Base-by-base conservation (phyloP, 1,140 invertebrate genomes). In the Proctacanthus coquilletti region DNA sequence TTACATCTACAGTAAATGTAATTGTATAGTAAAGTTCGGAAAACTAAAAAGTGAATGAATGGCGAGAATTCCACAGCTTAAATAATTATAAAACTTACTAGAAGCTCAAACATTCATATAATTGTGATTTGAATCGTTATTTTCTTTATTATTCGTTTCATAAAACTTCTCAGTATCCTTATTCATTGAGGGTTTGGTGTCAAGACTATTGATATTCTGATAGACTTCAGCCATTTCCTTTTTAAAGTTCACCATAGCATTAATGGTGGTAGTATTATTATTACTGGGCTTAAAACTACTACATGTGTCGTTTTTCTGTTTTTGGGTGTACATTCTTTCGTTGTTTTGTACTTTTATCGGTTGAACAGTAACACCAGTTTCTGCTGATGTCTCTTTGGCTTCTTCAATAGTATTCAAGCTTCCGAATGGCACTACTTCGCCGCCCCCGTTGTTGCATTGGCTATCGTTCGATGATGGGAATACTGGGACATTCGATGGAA, bases 401-500 rank as follows among this genome's bases (percentile, higher is more conserved):
- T 59, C 56, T 44, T 47, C 44, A 11, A 59, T 59, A 31, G 56
- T 56, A 40, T 59, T 59, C 5, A 59, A 42, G 23, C 49, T 49
- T 39, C 49, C 53, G n/a, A n/a, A 40, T 45, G 58, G 35, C 53
- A 52, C 33, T 51, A 49, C 0, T 53, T 53, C 20, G 41, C 36
- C 1, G 39, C 27, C 18, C 45, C 42, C 13, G 52, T 25, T 3
- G 48, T 45, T 21, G 52, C 51, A 27, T 48, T 53, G 19, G n/a
- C 47, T 33, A 5, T 30, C 9, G 11, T 8, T 19, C 27, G 38
- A 3, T 19, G 38, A 15, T 33, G 21, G 19, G 15, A 56, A 57
- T 21, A 60, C 56, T 9, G 57, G 57, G 29, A 60, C 54, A 41
- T 60, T 60, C 10, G 57, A 60, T 36, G 57, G 57, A 18, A 60